Percentiles rank a stretch among this genome's conserved stretches.
Evolutionary conservation across 2,113 vertebrate genomes (phyloP).

Genomic region (Maccullochella peelii): DNA sequence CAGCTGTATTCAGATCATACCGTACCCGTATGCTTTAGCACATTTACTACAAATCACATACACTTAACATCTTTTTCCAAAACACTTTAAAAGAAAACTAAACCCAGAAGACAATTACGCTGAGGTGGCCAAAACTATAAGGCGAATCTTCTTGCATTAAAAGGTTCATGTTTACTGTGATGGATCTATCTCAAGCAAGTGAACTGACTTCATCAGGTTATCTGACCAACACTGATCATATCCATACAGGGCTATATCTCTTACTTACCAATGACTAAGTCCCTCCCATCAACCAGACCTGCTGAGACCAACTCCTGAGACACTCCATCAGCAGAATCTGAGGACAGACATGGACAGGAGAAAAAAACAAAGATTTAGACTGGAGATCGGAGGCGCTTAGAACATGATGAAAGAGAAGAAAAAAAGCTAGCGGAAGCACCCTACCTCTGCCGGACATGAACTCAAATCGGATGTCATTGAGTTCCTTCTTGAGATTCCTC

Average conservation of each 20-base stretch:
- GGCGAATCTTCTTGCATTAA: too few species aligned
- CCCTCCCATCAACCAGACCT: conserved; percentile 96
- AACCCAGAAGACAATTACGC: too few species aligned
- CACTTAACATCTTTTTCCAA: not conserved
- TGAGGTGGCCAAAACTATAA: too few species aligned
- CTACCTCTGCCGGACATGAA: conserved; percentile 98
- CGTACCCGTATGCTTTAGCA: not conserved
- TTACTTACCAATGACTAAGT: conserved; percentile 94
- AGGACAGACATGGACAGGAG: conserved; percentile 27
- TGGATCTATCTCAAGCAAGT: too few species aligned
- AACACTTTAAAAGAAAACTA: too few species aligned
- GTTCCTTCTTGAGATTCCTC: conserved; percentile 98
- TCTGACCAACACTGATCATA: not conserved
- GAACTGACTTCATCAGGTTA: not conserved
- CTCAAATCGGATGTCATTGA: conserved; percentile 99
- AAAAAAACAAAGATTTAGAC: not conserved
- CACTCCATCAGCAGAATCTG: conserved; percentile 98
- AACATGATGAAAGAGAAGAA: not conserved
- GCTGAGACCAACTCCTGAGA: conserved; percentile 99
- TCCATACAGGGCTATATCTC: not conserved
- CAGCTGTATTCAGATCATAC: not conserved
- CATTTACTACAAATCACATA: not conserved
- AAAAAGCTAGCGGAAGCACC: rapidly evolving
- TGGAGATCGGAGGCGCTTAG: not conserved
- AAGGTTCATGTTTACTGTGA: not conserved